phyloP scores from a whole-genome alignment of 2,797 vertebrate genomes.

The Hydrophis major region DNA sequence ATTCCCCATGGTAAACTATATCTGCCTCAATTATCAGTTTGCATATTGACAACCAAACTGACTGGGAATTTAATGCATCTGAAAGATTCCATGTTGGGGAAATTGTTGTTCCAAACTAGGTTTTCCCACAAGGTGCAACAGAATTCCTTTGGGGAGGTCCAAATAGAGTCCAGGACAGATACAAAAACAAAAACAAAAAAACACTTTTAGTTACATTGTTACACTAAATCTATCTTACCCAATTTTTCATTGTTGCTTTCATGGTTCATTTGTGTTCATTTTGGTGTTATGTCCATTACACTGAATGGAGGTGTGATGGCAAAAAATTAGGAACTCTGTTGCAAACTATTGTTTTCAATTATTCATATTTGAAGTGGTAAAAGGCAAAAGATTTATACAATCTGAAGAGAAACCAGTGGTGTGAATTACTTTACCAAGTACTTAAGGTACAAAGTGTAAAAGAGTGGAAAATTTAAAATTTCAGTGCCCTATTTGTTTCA shows the following conservation, averaged over 20 bases:
- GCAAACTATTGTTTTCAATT: neutral
- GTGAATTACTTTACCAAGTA: neutral
- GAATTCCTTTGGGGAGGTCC: neutral
- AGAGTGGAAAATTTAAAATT: neutral
- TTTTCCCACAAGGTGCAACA: neutral
- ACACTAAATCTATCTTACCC: neutral
- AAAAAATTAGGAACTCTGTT: neutral
- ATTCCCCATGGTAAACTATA: neutral
- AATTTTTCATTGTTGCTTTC: neutral
- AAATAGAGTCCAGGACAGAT: neutral
- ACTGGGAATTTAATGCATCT: neutral
- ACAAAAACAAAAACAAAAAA: neutral
- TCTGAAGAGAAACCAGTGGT: too few species aligned
- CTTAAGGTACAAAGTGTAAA: neutral
- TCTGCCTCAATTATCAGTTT: neutral
- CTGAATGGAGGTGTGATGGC: neutral
- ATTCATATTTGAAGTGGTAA: neutral
- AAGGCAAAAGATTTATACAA: too few species aligned
- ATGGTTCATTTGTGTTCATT: neutral
- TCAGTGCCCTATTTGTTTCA: neutral
- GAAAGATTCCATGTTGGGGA: neutral
- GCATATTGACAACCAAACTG: neutral
- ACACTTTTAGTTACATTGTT: neutral
- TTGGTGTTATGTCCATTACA: neutral
- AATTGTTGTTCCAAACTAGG: neutral